Evolutionary conservation across 2,113 vertebrate species (phyloP).

Genomic region (western clawed frog (Xenopus tropicalis)): DNA sequence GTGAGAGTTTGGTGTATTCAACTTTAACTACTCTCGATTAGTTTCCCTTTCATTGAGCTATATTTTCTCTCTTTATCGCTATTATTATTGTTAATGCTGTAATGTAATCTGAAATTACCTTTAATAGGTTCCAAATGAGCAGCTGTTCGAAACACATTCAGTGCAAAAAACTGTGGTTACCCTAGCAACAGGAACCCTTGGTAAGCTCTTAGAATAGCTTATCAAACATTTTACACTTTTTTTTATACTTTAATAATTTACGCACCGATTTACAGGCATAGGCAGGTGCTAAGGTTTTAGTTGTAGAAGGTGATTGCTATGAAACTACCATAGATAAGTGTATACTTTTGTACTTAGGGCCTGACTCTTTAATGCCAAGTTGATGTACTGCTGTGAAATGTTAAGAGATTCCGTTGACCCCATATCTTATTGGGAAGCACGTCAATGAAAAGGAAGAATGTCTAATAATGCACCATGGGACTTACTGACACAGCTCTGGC

Average conservation of each 20-base stretch:
- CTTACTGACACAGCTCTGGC: too few relatives aligned
- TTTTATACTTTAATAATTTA: conserved; percentile 34
- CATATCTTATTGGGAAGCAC: too few relatives aligned
- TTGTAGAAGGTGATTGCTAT: conserved; percentile 45
- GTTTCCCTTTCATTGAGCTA: too few relatives aligned
- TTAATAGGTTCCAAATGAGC: conserved; percentile 50
- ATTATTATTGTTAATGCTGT: conserved; percentile 13
- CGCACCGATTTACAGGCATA: conserved; percentile 47
- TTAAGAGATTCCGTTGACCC: too few relatives aligned
- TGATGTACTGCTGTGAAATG: not conserved
- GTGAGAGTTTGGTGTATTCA: too few relatives aligned
- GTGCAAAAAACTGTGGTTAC: conserved; percentile 52
- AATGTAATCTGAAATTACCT: conserved; percentile 30
- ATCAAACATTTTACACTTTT: conserved; percentile 50
- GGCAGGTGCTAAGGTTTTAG: conserved; percentile 37
- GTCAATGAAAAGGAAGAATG: too few relatives aligned
- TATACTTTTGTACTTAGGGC: not conserved
- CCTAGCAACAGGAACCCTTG: conserved; percentile 58
- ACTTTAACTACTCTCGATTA: not conserved
- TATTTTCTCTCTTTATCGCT: too few relatives aligned
- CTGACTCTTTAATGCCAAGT: not conserved
- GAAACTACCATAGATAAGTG: conserved; percentile 23
- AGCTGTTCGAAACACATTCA: conserved; percentile 51
- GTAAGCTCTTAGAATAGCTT: conserved; percentile 58
- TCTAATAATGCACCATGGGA: too few relatives aligned